These are phyloP conservation scores for Gymnogyps californianus DNA, from an alignment of 2,113 vertebrate species.

Conservation along the genomic window DNA sequence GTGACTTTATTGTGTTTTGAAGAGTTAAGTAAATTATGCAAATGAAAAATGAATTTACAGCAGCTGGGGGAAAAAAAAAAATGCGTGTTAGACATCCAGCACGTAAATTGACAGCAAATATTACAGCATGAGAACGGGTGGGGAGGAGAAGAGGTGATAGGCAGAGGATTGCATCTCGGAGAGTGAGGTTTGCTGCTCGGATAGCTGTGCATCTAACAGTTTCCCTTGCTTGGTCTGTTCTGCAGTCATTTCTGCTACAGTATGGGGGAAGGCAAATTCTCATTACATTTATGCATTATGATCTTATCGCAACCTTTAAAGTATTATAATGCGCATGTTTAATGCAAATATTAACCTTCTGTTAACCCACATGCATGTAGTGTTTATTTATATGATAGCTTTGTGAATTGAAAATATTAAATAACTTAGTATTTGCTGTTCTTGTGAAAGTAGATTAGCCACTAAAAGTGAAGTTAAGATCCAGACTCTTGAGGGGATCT, in stretches of 20 bases:
- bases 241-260: constrained; percentile 61
- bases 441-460: background rate
- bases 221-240: constrained; percentile 74
- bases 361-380: constrained; percentile 40
- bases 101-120: fast-evolving
- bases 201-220: constrained; percentile 77
- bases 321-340: constrained; percentile 45
- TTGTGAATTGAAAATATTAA: background rate
- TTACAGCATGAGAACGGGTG: background rate
- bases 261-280: constrained; percentile 59
- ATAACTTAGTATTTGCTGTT: background rate
- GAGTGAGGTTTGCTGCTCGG: constrained; percentile 5
- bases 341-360: constrained; percentile 17
- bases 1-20: background rate
- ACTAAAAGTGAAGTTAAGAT: background rate
- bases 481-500: background rate
- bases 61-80: background rate
- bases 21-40: background rate
- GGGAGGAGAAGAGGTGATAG: background rate
- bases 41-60: background rate
- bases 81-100: fast-evolving
- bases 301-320: background rate
- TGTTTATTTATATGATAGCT: background rate
- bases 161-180: background rate
- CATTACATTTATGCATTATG: constrained; percentile 42